Base-by-base conservation (phyloP, 2,113 vertebrate species). In the Macaca mulatta region DNA sequence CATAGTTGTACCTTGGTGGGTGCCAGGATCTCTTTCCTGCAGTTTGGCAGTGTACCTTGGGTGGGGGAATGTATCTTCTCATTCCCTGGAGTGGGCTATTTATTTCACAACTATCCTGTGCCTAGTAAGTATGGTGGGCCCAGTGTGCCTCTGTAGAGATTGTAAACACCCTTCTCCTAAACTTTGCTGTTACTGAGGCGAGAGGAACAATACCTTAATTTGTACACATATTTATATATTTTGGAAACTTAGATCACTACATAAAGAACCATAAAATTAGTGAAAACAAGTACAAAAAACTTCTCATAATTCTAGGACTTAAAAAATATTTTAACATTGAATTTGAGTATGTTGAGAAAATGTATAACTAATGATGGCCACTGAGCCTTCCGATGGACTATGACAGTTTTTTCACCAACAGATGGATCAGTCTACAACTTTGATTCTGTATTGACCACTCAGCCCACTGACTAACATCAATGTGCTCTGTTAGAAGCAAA, bases 21-120 rank as follows among this genome's bases (percentile, higher is more conserved):
- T 91, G 40, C 90, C 80, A 89, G 92, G 13, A 50, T 70, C 35
- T 82, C 69, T 89, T 38, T 88, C 20, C n/a, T 85, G 57, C 45
- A 27, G 32, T 45, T 27, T 72, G 87, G 80, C 5, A 0, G 12
- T 35, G 17, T 69, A 74, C 17, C 25, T 57, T 17, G 57, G 55
- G 32, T 0, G 74, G 25, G 45, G 3, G 4, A 13, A 13, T 12
- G 17, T 2, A 14, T 38, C 61, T 78, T 94, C 61, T 77, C n/a
- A 5, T 8, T 70, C 27, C 2, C 30, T 22, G 38, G 25, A 81
- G 6, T 7, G 8, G 27, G 16, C 4, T 27, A 22, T 32, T n/a
- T 25, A n/a, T 45, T 45, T 79, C 35, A 38, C 48, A 48, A n/a
- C 17, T 83, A 10, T 67, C 69, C 25, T 23, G 6, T 8, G 9